These are phyloP conservation scores for Pardalotus punctatus DNA, from an alignment of 2,113 vertebrate genomes.

Conservation along the genomic window DNA sequence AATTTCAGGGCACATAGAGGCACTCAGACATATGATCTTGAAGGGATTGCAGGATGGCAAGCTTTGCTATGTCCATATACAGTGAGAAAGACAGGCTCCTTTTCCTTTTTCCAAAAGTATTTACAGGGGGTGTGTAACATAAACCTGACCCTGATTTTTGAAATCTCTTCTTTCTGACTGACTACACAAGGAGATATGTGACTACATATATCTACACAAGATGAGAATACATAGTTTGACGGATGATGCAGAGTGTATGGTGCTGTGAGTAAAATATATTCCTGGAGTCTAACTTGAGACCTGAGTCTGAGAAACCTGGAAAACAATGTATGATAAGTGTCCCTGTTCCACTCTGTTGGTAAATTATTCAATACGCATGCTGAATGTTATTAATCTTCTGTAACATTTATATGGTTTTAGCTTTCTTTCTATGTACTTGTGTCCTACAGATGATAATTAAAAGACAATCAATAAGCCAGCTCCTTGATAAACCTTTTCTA, in stretches of 20 bases:
- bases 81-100: background rate
- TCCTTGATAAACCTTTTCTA: background rate
- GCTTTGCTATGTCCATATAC: accelerated
- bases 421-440: background rate
- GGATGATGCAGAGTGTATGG: background rate
- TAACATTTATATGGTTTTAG: background rate
- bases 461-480: background rate
- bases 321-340: background rate
- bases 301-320: background rate
- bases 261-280: background rate
- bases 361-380: background rate
- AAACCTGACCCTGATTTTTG: background rate
- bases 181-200: too few relatives aligned
- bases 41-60: background rate
- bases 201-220: background rate
- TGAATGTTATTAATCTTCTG: background rate
- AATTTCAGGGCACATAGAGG: background rate
- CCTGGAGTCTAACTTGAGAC: accelerated
- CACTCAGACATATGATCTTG: background rate
- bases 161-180: background rate
- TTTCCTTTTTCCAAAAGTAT: background rate
- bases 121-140: background rate
- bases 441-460: background rate
- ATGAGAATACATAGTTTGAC: background rate
- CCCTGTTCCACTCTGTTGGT: background rate